Evolutionary conservation across 2,888 invertebrate species (phyloP).

Genomic region (Eremobia ochroleuca): DNA sequence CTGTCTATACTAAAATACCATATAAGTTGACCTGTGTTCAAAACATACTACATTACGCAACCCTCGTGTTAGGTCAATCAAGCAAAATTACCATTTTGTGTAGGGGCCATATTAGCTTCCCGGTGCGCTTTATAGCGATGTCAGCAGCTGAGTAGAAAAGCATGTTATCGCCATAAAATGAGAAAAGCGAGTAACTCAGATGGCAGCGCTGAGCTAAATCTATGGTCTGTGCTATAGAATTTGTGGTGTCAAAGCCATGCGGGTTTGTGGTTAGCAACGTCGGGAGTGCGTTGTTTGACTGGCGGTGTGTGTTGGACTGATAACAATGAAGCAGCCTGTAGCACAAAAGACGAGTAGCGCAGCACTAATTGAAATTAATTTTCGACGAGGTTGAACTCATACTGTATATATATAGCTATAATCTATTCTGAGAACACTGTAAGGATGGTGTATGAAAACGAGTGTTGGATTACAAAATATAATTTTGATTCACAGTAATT

Average conservation of each 20-base stretch:
- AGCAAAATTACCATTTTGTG: conserved; percentile 35
- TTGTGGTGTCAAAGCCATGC: conserved; percentile 31
- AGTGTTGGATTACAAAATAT: neutral
- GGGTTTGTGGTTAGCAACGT: conserved; percentile 42
- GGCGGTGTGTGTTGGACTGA: conserved; percentile 38
- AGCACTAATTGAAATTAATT: conserved; percentile 45
- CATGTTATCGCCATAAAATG: conserved; percentile 53
- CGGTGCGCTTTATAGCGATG: conserved; percentile 13
- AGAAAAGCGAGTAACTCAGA: conserved; percentile 38
- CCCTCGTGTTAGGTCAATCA: conserved; percentile 42
- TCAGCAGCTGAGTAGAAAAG: conserved; percentile 56
- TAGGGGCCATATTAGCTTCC: conserved; percentile 19
- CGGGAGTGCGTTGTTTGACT: conserved; percentile 32
- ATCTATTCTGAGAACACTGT: neutral
- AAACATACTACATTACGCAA: conserved; percentile 28
- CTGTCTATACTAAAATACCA: neutral
- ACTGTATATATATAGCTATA: neutral
- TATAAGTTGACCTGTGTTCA: neutral
- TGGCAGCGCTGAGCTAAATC: conserved; percentile 31
- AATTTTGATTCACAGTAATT: neutral
- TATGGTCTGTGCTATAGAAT: conserved; percentile 39
- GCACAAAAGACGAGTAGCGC: conserved; percentile 33
- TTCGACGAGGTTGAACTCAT: conserved; percentile 26
- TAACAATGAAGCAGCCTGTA: conserved; percentile 44
- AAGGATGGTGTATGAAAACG: neutral